A percentile compares a stretch with the other conserved stretches of the same genome.
Evolutionary conservation across 2,113 vertebrate species (phyloP).

Genomic region (Rhadina sibilatrix): DNA sequence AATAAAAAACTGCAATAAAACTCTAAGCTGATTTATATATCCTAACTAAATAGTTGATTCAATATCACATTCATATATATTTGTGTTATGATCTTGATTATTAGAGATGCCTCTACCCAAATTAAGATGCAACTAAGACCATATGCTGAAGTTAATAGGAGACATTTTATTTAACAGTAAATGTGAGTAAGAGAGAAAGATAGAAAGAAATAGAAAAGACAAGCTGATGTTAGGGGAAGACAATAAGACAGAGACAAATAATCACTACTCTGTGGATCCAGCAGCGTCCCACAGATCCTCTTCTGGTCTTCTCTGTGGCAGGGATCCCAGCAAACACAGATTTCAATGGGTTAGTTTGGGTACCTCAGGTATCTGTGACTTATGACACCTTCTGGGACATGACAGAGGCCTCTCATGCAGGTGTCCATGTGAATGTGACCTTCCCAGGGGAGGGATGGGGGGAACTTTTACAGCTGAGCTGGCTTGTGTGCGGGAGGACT

Average conservation of each 20-base stretch:
- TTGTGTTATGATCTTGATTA: not conserved
- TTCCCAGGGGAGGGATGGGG: rapidly evolving
- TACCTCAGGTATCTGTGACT: not conserved
- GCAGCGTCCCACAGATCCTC: rapidly evolving
- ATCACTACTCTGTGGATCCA: not conserved
- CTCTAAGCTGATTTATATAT: not conserved
- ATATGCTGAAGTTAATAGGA: not conserved
- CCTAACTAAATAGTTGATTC: not conserved
- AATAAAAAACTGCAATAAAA: not conserved
- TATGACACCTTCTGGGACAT: no score
- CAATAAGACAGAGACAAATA: not conserved
- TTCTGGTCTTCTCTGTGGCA: not conserved
- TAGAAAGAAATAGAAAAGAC: not conserved
- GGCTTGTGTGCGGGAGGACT: not conserved
- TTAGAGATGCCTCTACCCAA: not conserved
- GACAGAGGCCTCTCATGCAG: no score
- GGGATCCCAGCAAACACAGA: not conserved
- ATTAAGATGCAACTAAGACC: not conserved
- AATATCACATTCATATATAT: rapidly evolving
- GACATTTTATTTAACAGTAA: not conserved
- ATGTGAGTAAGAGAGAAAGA: not conserved
- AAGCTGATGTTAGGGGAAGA: not conserved
- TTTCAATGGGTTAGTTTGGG: not conserved
- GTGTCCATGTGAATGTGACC: no score
- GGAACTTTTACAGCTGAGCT: not conserved